Evolutionary conservation across 2,797 vertebrate species (phyloP), one percentile per base, ranked within the genome.

Genomic region (Rhyacichthys aspro): DNA sequence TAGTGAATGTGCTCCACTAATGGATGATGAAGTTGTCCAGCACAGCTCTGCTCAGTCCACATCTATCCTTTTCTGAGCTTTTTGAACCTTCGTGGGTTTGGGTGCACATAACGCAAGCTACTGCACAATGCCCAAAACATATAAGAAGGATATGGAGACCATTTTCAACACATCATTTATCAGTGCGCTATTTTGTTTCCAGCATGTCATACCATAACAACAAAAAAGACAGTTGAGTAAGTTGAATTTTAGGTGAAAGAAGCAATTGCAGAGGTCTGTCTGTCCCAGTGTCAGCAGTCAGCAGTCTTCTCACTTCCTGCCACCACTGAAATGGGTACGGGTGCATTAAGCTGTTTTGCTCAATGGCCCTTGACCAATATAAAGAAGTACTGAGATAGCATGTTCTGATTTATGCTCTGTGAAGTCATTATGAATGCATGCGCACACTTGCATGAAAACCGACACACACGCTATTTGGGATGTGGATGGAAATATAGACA

Each of bases 311-410:
- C 73, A 70, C 74, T 82, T 86, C 60, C 83, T 81, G 66, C 84
- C 83, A 79, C 61, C 60, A 85, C 77, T 78, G 80, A 85, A 87
- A 88, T 80, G 84, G 89, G 89, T 90, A 88, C 89, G 79, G 74
- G 86, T 50, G 77, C 87, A 90, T 90, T 89, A 85, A 86, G 88
- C 86, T 89, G 84, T 87, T 91, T 90, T 93, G 90, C 85, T 90
- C 91, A 92, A 91, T 92, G 89, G 91, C 82, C 91, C 88, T 83
- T 91, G 86, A 90, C 88, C 88, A 86, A 87, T 90, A 90, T 89
- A 89, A 91, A 90, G 87, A 88, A 86, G 79, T 70, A 87, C 72
- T 89, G 82, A 79, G 82, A 90, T 86, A 86, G 86, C 88, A 86
- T 85, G 81, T 85, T 84, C 81, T 88, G 89, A 90, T 91, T 90